Evolutionary conservation across 1,140 invertebrate genomes (phyloP).

Genomic region (Zaprionus inermis): DNA sequence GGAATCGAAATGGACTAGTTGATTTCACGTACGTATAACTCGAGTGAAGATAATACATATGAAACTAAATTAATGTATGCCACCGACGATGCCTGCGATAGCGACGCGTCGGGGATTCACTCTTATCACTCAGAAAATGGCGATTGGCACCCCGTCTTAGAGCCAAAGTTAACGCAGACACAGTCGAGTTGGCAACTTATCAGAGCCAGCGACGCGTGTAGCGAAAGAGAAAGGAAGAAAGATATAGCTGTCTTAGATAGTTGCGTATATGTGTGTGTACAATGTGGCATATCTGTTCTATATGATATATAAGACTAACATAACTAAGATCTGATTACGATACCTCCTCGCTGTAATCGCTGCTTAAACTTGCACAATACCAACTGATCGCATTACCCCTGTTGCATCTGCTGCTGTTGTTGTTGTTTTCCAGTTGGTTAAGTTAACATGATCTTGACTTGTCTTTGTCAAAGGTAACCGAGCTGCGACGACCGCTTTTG

Average conservation of each 20-base stretch:
- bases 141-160: slow-evolving; percentile 24
- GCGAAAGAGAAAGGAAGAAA: slow-evolving; percentile 24
- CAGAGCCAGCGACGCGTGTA: slow-evolving; percentile 31
- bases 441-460: slow-evolving; percentile 75
- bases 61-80: slow-evolving; percentile 45
- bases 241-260: background rate
- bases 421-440: slow-evolving; percentile 73
- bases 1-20: slow-evolving; percentile 9
- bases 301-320: background rate
- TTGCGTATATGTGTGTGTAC: background rate
- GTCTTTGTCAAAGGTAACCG: slow-evolving; percentile 63
- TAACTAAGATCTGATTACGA: slow-evolving; percentile 43
- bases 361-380: slow-evolving; percentile 64
- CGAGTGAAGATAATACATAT: slow-evolving; percentile 17
- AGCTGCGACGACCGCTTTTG: slow-evolving; percentile 56
- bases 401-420: background rate
- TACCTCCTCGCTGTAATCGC: slow-evolving; percentile 17
- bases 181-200: slow-evolving; percentile 37
- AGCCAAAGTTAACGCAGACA: slow-evolving; percentile 22
- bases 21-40: slow-evolving; percentile 34
- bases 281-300: slow-evolving; percentile 5
- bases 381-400: slow-evolving; percentile 60
- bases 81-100: slow-evolving; percentile 20
- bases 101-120: slow-evolving; percentile 48
- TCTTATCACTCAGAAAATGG: slow-evolving; percentile 50